Conservation (phyloP, 2,797 vertebrate species). For the Distichodus sexfasciatus region DNA sequence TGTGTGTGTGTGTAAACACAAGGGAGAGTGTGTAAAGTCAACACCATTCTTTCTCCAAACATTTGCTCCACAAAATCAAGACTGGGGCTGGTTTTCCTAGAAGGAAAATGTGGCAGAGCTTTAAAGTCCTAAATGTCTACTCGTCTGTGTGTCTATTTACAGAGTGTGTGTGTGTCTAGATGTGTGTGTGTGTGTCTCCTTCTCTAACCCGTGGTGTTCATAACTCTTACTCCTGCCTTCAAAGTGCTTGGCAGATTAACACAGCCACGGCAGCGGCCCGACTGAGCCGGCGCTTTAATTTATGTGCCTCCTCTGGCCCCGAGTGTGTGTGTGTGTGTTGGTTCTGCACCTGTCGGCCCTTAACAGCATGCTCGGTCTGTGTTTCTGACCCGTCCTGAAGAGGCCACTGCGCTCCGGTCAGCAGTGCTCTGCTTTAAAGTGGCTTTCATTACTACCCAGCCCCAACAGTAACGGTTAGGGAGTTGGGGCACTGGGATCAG, state of each 20-base stretch:
- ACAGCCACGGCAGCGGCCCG: constrained; percentile 58
- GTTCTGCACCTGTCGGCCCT: constrained; percentile 70
- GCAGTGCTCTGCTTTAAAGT: constrained; percentile 16
- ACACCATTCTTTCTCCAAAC: too few species aligned
- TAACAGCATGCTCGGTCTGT: constrained; percentile 58
- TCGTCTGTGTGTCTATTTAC: background rate
- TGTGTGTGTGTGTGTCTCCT: constrained; percentile 16
- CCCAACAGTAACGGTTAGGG: too few species aligned
- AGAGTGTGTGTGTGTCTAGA: constrained; percentile 1
- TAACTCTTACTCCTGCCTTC: constrained; percentile 64
- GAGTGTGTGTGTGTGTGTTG: constrained; percentile 55
- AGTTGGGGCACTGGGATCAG: too few species aligned
- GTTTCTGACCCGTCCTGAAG: constrained; percentile 50
- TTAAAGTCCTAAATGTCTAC: background rate
- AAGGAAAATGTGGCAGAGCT: background rate
- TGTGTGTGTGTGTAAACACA: too few species aligned
- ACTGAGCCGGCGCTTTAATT: constrained; percentile 67
- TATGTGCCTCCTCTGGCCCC: constrained; percentile 60
- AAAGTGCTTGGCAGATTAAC: constrained; percentile 73
- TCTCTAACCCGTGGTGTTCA: constrained; percentile 48
- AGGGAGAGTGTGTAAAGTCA: too few species aligned
- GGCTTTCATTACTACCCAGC: too few species aligned
- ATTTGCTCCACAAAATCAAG: too few species aligned
- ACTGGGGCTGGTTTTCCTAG: background rate
- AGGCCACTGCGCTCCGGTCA: constrained; percentile 55